Evolutionary conservation across 2,797 vertebrate species (phyloP).

Genomic region (Tachyglossus aculeatus): DNA sequence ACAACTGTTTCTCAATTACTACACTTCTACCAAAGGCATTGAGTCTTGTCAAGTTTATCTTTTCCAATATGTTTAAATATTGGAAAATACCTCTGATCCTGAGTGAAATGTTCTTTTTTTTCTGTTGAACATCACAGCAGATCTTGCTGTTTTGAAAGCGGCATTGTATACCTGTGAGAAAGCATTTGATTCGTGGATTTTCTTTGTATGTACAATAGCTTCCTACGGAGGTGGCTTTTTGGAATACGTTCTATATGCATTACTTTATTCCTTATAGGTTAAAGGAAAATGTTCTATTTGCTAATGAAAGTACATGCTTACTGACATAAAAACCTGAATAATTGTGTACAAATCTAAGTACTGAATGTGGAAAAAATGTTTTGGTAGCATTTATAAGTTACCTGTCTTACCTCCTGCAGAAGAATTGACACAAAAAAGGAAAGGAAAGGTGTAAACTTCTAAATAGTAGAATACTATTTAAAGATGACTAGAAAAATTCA

Average conservation of each 20-base stretch:
- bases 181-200: constrained; percentile 21
- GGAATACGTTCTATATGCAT: constrained; percentile 30
- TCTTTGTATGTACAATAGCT: constrained; percentile 43
- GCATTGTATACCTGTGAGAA: constrained; percentile 28
- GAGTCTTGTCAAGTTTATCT: constrained; percentile 9
- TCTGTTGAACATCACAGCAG: constrained; percentile 13
- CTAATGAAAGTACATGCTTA: constrained; percentile 43
- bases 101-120: constrained; percentile 28
- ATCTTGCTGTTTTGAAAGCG: constrained; percentile 20
- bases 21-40: background rate
- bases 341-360: constrained; percentile 32
- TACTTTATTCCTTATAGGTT: constrained; percentile 43
- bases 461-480: constrained; percentile 8
- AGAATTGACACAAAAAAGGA: background rate
- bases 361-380: constrained; percentile 3
- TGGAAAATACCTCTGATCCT: constrained; percentile 27
- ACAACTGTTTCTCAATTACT: background rate
- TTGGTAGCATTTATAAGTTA: constrained; percentile 35
- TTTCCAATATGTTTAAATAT: constrained; percentile 29
- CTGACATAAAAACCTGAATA: constrained; percentile 21
- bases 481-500: background rate
- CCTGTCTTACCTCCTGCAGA: constrained; percentile 15
- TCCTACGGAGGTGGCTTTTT: constrained; percentile 34
- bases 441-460: constrained; percentile 16
- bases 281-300: constrained; percentile 52